Conservation (phyloP, 2,113 vertebrate genomes). For the Pantherophis guttatus region DNA sequence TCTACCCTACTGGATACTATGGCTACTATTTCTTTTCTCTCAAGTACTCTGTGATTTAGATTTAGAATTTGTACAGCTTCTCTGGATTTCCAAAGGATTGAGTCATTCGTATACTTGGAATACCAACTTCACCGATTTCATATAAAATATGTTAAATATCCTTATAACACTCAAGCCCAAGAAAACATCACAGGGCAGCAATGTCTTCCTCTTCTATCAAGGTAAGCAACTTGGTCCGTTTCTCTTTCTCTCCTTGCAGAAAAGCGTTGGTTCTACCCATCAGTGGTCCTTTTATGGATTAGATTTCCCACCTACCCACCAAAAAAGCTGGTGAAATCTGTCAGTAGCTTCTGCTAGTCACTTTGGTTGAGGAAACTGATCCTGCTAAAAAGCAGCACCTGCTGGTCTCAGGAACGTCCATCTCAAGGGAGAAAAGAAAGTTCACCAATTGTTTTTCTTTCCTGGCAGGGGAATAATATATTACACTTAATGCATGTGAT, state of each 20-base stretch:
- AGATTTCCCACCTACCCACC: neutral
- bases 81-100: neutral
- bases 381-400: neutral
- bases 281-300: neutral
- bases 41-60: neutral
- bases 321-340: neutral
- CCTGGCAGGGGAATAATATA: neutral
- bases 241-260: neutral
- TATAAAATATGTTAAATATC: neutral
- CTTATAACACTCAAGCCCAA: neutral
- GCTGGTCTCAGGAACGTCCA: neutral
- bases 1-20: neutral
- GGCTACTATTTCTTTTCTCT: neutral
- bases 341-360: neutral
- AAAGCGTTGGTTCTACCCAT: neutral
- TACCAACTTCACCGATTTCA: neutral
- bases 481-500: neutral
- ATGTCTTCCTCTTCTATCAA: neutral
- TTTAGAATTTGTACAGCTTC: neutral
- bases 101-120: neutral
- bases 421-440: neutral
- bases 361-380: neutral
- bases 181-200: neutral
- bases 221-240: neutral
- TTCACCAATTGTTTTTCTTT: neutral